A percentile compares a stretch with the other conserved stretches of the same genome.
These are phyloP conservation scores for Aquatica leii DNA, from an alignment of 2,888 invertebrate species.

Conservation along the genomic window DNA sequence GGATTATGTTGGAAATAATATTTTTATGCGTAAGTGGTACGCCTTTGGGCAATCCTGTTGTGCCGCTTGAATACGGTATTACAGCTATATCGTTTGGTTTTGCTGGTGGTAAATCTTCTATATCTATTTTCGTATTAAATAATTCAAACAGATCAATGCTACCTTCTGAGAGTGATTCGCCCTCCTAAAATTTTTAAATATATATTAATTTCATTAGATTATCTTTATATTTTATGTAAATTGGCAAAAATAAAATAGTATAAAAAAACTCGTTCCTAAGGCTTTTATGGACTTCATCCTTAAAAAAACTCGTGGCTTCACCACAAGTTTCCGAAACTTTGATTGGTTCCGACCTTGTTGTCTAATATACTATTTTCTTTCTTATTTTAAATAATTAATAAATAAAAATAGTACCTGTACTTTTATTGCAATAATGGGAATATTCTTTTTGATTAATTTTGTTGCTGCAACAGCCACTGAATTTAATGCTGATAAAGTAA, in stretches of 20 bases:
- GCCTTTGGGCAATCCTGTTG: slow-evolving; percentile 84
- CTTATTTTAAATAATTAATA: neutral
- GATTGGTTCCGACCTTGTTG: too few relatives aligned
- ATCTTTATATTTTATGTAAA: neutral
- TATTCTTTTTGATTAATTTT: slow-evolving; percentile 55
- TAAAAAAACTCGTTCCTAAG: too few relatives aligned
- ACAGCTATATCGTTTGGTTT: slow-evolving; percentile 69
- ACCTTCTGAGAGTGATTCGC: slow-evolving; percentile 64
- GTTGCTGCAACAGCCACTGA: slow-evolving; percentile 62
- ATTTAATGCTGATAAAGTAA: slow-evolving; percentile 67
- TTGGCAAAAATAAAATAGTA: neutral
- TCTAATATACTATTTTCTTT: too few relatives aligned
- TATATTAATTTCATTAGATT: neutral
- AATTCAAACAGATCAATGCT: slow-evolving; percentile 70
- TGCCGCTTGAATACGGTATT: slow-evolving; percentile 86
- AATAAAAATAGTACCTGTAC: slow-evolving; percentile 57
- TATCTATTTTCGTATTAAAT: slow-evolving; percentile 62
- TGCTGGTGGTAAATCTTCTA: slow-evolving; percentile 63
- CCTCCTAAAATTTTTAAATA: slow-evolving; percentile 43
- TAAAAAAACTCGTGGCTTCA: too few relatives aligned
- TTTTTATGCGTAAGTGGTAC: slow-evolving; percentile 72
- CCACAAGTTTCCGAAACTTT: too few relatives aligned
- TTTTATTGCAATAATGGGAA: slow-evolving; percentile 66
- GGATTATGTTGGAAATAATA: slow-evolving; percentile 61
- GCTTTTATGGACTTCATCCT: too few relatives aligned